Conservation (phyloP, 2,113 vertebrate species). For the Pitta sordida region DNA sequence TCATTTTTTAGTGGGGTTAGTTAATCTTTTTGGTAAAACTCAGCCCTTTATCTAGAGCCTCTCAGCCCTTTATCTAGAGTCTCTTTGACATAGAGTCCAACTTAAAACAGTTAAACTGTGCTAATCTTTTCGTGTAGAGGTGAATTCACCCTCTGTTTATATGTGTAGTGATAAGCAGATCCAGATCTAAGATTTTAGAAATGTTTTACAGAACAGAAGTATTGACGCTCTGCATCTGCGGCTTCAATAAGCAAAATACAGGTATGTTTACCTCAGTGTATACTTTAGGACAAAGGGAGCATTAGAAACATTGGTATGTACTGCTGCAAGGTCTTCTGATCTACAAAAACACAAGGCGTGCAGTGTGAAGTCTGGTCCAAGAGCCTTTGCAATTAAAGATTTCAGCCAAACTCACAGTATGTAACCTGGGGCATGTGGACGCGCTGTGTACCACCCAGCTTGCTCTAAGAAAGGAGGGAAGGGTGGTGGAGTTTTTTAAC, state of each 20-base stretch:
- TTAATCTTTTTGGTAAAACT: background rate
- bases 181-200: background rate
- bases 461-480: background rate
- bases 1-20: background rate
- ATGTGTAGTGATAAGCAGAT: background rate
- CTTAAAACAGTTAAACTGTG: background rate
- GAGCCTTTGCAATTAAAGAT: background rate
- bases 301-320: background rate
- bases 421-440: accelerated
- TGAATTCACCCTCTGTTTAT: background rate
- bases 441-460: conserved; percentile 20
- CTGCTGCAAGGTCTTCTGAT: background rate
- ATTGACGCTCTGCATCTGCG: background rate
- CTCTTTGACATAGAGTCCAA: background rate
- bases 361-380: background rate
- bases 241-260: background rate
- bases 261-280: background rate
- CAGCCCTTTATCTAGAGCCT: background rate
- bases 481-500: background rate
- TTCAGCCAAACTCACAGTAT: background rate
- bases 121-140: background rate
- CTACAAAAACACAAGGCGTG: background rate
- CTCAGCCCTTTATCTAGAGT: background rate
- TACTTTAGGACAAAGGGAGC: background rate
- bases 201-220: background rate